A percentile compares a stretch with the other conserved stretches of the same genome.
Conservation (phyloP, 2,888 invertebrate species). For the Scrobipalpa costella region DNA sequence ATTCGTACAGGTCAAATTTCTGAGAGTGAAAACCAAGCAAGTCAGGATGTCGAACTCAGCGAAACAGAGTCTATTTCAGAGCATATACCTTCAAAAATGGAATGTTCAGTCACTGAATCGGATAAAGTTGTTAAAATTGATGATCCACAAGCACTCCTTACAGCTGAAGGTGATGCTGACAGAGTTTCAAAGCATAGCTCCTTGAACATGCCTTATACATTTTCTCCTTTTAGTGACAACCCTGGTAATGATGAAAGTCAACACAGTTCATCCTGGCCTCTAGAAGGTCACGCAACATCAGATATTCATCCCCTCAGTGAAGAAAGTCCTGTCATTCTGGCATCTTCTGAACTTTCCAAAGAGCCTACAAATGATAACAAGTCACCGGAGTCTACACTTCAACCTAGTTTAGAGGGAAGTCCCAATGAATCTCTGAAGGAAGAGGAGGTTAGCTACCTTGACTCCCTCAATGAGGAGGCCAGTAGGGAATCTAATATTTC, state of each 20-base stretch:
- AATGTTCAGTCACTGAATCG: conserved; percentile 59
- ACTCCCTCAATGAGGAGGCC: conserved; percentile 67
- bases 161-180: conserved; percentile 46
- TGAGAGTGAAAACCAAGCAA: conserved; percentile 40
- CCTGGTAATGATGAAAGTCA: conserved; percentile 53
- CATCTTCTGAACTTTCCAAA: conserved; percentile 64
- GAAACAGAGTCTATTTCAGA: conserved; percentile 72
- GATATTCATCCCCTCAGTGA: conserved; percentile 66
- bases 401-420: conserved; percentile 41
- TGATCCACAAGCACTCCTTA: conserved; percentile 45
- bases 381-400: conserved; percentile 33
- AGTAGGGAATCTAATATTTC: conserved; percentile 47
- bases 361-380: conserved; percentile 47
- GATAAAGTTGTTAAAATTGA: conserved; percentile 45
- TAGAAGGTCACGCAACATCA: conserved; percentile 55
- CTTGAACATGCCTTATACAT: conserved; percentile 46
- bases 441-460: conserved; percentile 52
- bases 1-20: conserved; percentile 44
- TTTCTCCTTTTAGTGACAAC: conserved; percentile 52
- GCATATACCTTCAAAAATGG: conserved; percentile 65
- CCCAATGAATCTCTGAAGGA: conserved; percentile 56
- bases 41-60: conserved; percentile 49
- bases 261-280: conserved; percentile 61
- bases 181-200: conserved; percentile 49
- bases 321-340: conserved; percentile 69